Conservation (phyloP, 2,888 invertebrate species). For the Nemotelus pantherinus region DNA sequence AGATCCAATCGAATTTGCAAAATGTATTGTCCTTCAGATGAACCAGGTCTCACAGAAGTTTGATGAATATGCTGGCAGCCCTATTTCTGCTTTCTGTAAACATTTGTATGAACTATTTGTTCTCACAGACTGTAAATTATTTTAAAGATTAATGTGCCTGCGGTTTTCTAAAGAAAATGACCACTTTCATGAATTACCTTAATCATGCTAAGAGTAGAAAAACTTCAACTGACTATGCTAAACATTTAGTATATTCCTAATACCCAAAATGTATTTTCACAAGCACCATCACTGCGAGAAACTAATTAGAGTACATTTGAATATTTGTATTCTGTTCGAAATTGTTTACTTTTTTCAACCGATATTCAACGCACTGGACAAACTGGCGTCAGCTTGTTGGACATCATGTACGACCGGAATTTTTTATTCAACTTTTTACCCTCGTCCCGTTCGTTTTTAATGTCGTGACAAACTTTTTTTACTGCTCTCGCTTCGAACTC, state of each 20-base stretch:
- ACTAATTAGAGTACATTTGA: slow-evolving; percentile 26
- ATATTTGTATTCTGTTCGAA: not conserved
- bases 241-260: not conserved
- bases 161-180: no score
- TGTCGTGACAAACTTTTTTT: slow-evolving; percentile 12
- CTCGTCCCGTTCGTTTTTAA: not conserved
- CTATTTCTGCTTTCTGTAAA: not conserved
- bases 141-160: not conserved
- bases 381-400: slow-evolving; percentile 24
- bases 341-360: slow-evolving; percentile 11
- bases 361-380: not conserved
- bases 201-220: no score
- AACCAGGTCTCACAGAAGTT: no score
- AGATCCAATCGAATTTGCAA: no score
- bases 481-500: not conserved
- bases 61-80: no score
- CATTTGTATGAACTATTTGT: not conserved
- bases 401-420: not conserved
- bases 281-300: not conserved
- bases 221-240: no score
- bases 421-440: not conserved
- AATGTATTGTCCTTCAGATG: no score
- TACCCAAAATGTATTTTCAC: not conserved
- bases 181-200: not conserved
- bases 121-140: not conserved